Percentiles rank a stretch among this genome's conserved stretches.
Conservation (phyloP, 1,140 invertebrate species). For the Eueides isabella region DNA sequence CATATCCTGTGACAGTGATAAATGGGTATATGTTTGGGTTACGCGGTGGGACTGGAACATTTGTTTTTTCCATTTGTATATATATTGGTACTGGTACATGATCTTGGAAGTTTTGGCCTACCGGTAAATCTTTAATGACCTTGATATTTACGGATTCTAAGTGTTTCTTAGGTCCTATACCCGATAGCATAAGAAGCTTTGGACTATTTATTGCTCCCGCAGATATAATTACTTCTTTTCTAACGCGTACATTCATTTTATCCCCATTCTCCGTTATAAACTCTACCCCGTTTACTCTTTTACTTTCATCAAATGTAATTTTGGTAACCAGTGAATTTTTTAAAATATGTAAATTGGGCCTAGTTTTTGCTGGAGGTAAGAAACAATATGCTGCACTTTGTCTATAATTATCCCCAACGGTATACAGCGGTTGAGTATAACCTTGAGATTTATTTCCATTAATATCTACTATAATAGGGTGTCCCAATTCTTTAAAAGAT, state of each 20-base stretch:
- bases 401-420: neutral
- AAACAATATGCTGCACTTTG: slow-evolving; percentile 9
- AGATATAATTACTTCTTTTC: neutral
- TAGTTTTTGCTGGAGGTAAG: neutral
- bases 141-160: slow-evolving; percentile 4
- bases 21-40: neutral
- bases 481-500: slow-evolving; percentile 10
- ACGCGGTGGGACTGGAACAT: neutral
- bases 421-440: neutral
- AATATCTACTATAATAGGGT: neutral
- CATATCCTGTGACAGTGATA: neutral
- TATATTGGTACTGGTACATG: neutral
- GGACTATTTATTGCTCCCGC: neutral
- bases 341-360: neutral
- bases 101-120: neutral
- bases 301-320: neutral
- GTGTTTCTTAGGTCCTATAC: neutral
- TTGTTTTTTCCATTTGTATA: slow-evolving; percentile 4
- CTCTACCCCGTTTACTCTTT: neutral
- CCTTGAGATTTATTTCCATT: neutral
- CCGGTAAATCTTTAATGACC: neutral
- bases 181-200: neutral
- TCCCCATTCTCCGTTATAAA: neutral
- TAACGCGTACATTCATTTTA: neutral
- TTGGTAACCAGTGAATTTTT: slow-evolving; percentile 3